Conservation (phyloP, 2,888 invertebrate genomes). For the Meloe dianella region DNA sequence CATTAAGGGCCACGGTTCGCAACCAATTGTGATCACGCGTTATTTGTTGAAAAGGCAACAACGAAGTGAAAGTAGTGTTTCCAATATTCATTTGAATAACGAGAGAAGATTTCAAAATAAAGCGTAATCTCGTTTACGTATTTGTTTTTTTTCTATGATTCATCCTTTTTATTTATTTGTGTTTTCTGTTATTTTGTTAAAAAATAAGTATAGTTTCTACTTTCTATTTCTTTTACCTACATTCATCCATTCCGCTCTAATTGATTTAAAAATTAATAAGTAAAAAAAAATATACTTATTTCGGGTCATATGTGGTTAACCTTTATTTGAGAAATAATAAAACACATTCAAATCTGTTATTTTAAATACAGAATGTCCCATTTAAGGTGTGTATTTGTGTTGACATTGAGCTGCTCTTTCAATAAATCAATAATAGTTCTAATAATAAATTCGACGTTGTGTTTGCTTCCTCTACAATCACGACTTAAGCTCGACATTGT, state of each 20-base stretch:
- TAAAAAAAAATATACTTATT: too few relatives aligned
- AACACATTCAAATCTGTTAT: not conserved
- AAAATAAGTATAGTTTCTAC: not conserved
- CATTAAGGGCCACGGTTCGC: too few relatives aligned
- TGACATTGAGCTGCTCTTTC: too few relatives aligned
- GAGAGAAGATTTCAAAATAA: not conserved
- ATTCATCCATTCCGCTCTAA: not conserved
- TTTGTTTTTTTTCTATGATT: not conserved
- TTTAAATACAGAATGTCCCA: not conserved
- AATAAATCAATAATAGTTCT: too few relatives aligned
- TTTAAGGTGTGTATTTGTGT: not conserved
- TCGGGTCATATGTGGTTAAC: not conserved
- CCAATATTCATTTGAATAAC: not conserved
- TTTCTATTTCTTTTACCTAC: constrained; percentile 3
- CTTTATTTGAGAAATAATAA: not conserved
- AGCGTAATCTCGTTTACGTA: not conserved
- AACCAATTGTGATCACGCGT: not conserved
- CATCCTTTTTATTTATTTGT: not conserved
- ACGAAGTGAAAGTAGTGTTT: not conserved
- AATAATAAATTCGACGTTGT: too few relatives aligned
- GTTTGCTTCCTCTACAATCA: too few relatives aligned
- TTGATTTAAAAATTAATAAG: not conserved
- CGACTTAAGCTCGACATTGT: too few relatives aligned
- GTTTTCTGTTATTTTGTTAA: not conserved
- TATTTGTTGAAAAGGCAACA: not conserved